Evolutionary conservation across 2,113 vertebrate genomes (phyloP).

Genomic region (Stictonetta naevosa): DNA sequence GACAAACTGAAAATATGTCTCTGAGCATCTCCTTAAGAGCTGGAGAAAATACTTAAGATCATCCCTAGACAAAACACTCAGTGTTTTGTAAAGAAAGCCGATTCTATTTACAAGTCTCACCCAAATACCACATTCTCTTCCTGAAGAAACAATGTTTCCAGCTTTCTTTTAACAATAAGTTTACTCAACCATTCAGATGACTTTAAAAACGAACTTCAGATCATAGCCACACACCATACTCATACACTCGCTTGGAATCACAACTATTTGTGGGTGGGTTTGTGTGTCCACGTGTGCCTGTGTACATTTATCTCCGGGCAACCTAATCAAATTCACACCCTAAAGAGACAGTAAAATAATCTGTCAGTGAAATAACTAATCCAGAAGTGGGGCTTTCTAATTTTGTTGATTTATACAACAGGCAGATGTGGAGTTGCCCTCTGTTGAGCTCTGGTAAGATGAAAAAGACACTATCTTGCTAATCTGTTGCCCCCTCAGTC

Average conservation of each 20-base stretch:
- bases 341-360: constrained; percentile 11
- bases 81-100: constrained; percentile 43
- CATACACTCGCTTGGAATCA: not conserved
- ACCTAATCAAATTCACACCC: not conserved
- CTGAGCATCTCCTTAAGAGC: constrained; percentile 23
- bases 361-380: constrained; percentile 24
- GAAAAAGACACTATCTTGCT: constrained; percentile 78
- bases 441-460: constrained; percentile 67
- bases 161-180: constrained; percentile 76
- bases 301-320: not conserved
- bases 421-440: constrained; percentile 70
- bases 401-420: constrained; percentile 73
- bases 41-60: not conserved
- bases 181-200: constrained; percentile 70
- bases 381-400: constrained; percentile 30
- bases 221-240: not conserved
- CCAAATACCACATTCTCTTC: constrained; percentile 15
- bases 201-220: constrained; percentile 22
- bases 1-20: constrained; percentile 61
- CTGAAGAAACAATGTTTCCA: constrained; percentile 43
- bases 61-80: not conserved
- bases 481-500: constrained; percentile 76
- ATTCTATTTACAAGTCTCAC: constrained; percentile 62
- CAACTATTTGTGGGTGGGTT: not conserved
- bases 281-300: not conserved